These are phyloP conservation scores for Saccostrea cuccullata DNA, from an alignment of 1,140 invertebrate genomes.

Conservation along the genomic window DNA sequence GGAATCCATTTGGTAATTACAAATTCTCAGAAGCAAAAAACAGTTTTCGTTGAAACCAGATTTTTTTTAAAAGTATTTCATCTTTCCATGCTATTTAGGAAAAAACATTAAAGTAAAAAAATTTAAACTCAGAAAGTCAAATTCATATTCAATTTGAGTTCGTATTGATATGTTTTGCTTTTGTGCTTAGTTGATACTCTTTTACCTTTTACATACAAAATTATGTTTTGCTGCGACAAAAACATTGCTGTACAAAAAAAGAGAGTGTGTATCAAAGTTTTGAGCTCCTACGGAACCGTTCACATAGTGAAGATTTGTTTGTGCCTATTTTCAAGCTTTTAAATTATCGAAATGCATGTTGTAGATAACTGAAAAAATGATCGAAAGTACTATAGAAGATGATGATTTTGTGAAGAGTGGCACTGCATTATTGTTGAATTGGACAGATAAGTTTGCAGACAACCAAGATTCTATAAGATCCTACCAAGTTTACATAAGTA, in stretches of 20 bases:
- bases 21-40: not conserved
- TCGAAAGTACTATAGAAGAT: slow-evolving; percentile 35
- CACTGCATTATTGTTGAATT: slow-evolving; percentile 37
- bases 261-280: too few species aligned
- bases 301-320: too few species aligned
- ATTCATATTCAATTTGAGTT: too few species aligned
- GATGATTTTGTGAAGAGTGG: slow-evolving; percentile 49
- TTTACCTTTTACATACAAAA: not conserved
- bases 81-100: too few species aligned
- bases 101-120: too few species aligned
- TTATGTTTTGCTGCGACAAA: not conserved
- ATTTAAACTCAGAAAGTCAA: too few species aligned
- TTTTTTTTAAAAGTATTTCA: not conserved
- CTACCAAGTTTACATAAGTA: slow-evolving; percentile 48
- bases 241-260: too few species aligned
- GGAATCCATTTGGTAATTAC: not conserved
- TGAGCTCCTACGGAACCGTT: too few species aligned
- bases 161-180: too few species aligned
- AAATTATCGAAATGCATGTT: too few species aligned
- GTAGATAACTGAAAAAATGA: slow-evolving; percentile 26
- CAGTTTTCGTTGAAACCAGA: not conserved
- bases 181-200: too few species aligned
- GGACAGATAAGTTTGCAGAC: slow-evolving; percentile 48
- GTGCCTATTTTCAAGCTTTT: too few species aligned
- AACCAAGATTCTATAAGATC: not conserved